Evolutionary conservation across 2,113 vertebrate species (phyloP).

Genomic region (Brachyhypopomus gauderio): DNA sequence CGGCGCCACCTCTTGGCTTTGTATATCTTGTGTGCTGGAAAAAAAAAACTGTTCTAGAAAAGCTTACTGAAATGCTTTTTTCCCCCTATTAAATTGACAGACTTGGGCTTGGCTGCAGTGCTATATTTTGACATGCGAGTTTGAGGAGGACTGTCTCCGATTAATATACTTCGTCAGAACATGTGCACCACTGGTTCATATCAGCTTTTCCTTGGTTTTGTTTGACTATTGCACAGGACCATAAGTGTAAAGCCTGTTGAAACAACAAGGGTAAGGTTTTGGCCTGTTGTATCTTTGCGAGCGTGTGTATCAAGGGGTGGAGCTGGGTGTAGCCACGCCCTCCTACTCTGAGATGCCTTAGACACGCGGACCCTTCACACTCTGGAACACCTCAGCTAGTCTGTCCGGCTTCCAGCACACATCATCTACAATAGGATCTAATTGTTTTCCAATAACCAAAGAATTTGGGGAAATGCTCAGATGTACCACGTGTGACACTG

Average conservation of each 20-base stretch:
- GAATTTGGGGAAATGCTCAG: conserved; percentile 28
- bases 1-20: neutral
- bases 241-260: neutral
- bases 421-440: neutral
- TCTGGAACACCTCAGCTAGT: neutral
- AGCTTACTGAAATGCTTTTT: neutral
- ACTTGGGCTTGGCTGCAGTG: conserved; percentile 3
- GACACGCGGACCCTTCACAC: neutral
- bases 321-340: neutral
- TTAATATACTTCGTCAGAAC: conserved; percentile 11
- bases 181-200: conserved; percentile 2
- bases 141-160: conserved; percentile 21
- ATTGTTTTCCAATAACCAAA: conserved; percentile 34
- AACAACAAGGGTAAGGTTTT: neutral
- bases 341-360: neutral
- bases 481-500: conserved; percentile 12
- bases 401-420: neutral
- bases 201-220: neutral
- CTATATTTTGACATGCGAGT: neutral
- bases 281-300: neutral
- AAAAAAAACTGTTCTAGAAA: conserved; percentile 41
- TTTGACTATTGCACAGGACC: neutral
- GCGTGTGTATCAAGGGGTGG: neutral
- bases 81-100: neutral
- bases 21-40: conserved; percentile 9